phyloP scores from a whole-genome alignment of 2,113 vertebrate species.

The Hipposideros armiger region DNA sequence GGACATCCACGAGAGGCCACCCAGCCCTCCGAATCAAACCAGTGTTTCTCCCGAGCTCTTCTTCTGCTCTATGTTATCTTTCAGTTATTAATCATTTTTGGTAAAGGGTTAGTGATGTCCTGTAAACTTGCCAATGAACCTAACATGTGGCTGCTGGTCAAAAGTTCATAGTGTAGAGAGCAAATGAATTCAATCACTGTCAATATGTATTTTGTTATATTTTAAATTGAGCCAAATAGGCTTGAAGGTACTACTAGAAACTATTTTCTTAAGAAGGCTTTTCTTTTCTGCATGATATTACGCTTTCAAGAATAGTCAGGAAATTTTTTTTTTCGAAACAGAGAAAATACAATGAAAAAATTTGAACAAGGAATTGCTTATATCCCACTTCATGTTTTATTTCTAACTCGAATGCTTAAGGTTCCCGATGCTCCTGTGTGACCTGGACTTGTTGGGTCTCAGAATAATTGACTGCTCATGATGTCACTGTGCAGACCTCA shows the following conservation, averaged over 20 bases:
- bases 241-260: not conserved
- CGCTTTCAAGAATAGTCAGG: constrained; percentile 34
- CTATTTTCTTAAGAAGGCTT: constrained; percentile 19
- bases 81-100: not conserved
- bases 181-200: not conserved
- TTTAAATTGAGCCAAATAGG: not conserved
- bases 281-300: constrained; percentile 2
- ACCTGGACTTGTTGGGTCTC: not conserved
- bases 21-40: not conserved
- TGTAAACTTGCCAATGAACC: not conserved
- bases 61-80: not conserved
- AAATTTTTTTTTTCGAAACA: not conserved
- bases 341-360: not conserved
- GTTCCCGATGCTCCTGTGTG: not conserved
- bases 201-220: not conserved
- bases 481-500: not conserved
- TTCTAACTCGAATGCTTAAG: not conserved
- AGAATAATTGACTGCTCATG: not conserved
- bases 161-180: not conserved
- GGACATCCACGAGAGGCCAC: not conserved
- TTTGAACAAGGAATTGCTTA: constrained; percentile 25
- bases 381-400: not conserved
- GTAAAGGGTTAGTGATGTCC: not conserved
- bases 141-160: not conserved
- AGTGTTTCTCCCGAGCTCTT: not conserved